Conservation (phyloP, 2,113 vertebrate species). For the Ornithorhynchus anatinus region DNA sequence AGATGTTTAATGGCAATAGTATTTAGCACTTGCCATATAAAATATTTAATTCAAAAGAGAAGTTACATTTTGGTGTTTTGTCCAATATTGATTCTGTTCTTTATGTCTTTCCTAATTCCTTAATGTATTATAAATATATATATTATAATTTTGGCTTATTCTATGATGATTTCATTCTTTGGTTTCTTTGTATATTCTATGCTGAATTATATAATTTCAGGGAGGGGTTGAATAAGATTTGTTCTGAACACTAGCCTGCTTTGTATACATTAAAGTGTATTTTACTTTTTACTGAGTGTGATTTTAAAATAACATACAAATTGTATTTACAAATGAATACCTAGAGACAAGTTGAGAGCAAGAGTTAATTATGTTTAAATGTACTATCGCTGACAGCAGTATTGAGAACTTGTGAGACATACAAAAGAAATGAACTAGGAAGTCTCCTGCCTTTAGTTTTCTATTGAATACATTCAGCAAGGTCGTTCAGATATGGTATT, state of each 20-base stretch:
- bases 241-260: neutral
- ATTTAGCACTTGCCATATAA: too few species aligned
- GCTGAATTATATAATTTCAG: neutral
- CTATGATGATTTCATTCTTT: neutral
- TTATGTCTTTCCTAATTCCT: neutral
- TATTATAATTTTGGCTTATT: neutral
- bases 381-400: too few species aligned
- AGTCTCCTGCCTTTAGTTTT: too few species aligned
- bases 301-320: neutral
- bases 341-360: too few species aligned
- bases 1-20: too few species aligned
- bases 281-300: conserved; percentile 2
- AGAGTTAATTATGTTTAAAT: too few species aligned
- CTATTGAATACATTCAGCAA: too few species aligned
- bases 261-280: neutral
- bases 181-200: conserved; percentile 27
- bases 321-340: neutral
- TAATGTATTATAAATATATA: neutral
- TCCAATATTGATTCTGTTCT: neutral
- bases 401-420: too few species aligned
- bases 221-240: conserved; percentile 3
- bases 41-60: too few species aligned
- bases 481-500: too few species aligned
- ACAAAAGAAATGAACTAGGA: too few species aligned
- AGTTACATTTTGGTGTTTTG: neutral